Evolutionary conservation across 2,113 vertebrate species (phyloP).

Genomic region (Festucalex cinctus): DNA sequence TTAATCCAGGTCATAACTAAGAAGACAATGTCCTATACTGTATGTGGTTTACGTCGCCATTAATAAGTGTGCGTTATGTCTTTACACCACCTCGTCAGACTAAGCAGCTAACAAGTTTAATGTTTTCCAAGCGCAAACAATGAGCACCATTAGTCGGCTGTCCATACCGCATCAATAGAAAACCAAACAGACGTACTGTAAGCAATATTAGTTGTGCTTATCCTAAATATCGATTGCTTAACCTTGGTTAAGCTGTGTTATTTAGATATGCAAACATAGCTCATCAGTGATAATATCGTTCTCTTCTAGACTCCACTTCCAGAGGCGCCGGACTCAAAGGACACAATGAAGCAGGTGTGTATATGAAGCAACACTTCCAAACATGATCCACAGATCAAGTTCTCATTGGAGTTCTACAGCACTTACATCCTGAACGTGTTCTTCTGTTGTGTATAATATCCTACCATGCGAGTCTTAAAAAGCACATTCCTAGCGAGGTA

Average conservation of each 20-base stretch:
- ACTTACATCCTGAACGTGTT: conserved; percentile 55
- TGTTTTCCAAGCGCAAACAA: conserved; percentile 5
- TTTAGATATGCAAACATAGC: conserved; percentile 10
- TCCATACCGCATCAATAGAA: too few relatives aligned
- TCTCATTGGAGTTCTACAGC: conserved; percentile 42
- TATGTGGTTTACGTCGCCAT: not conserved
- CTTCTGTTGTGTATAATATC: conserved; percentile 51
- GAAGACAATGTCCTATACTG: not conserved
- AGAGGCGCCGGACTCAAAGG: conserved; percentile 67
- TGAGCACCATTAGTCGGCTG: not conserved
- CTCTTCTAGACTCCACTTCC: conserved; percentile 71
- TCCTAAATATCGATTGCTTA: too few relatives aligned
- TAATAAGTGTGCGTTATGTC: not conserved
- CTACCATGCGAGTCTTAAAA: conserved; percentile 56
- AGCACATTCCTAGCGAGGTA: conserved; percentile 53
- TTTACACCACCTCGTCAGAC: not conserved
- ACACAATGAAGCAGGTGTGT: conserved; percentile 77
- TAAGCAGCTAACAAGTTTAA: not conserved
- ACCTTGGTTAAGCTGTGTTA: not conserved
- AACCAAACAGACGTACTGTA: too few relatives aligned
- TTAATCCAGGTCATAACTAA: not conserved
- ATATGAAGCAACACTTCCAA: not conserved
- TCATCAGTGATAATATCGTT: not conserved
- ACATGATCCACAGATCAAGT: not conserved
- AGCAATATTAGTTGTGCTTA: too few relatives aligned